Evolutionary conservation across 2,888 invertebrate species (phyloP).

Genomic region (Pecten maximus): DNA sequence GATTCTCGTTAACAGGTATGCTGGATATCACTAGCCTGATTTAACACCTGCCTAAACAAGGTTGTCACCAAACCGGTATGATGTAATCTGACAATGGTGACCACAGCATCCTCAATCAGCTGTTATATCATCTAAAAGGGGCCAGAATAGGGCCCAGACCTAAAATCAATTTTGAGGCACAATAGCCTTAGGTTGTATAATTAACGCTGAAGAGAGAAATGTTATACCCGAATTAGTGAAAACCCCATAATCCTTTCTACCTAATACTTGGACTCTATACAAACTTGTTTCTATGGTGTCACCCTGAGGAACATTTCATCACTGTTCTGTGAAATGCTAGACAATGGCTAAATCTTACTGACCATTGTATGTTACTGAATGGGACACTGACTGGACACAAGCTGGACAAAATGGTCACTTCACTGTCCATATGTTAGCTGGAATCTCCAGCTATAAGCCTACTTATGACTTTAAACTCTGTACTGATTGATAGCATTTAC

Average conservation of each 20-base stretch:
- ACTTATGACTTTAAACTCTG: background rate
- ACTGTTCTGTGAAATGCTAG: background rate
- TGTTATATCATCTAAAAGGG: background rate
- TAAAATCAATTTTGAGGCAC: background rate
- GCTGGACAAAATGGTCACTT: slow-evolving; percentile 24
- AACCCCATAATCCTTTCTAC: background rate
- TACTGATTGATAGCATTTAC: background rate
- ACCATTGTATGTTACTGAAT: background rate
- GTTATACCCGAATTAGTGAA: slow-evolving; percentile 9
- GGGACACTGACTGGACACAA: slow-evolving; percentile 19
- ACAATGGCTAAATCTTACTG: background rate
- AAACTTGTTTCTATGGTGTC: background rate
- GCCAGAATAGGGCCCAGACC: background rate
- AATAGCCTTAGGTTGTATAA: slow-evolving; percentile 8
- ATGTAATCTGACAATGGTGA: background rate
- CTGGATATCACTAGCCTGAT: background rate
- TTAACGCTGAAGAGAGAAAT: background rate
- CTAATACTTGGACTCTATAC: background rate
- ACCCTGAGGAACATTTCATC: background rate
- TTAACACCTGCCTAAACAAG: slow-evolving; percentile 18
- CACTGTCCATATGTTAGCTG: background rate
- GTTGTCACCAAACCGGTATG: background rate
- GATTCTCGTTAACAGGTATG: slow-evolving; percentile 17
- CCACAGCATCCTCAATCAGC: background rate
- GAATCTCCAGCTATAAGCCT: background rate